These are phyloP conservation scores for Palaemon carinicauda DNA, from an alignment of 1,140 invertebrate species.

Conservation along the genomic window DNA sequence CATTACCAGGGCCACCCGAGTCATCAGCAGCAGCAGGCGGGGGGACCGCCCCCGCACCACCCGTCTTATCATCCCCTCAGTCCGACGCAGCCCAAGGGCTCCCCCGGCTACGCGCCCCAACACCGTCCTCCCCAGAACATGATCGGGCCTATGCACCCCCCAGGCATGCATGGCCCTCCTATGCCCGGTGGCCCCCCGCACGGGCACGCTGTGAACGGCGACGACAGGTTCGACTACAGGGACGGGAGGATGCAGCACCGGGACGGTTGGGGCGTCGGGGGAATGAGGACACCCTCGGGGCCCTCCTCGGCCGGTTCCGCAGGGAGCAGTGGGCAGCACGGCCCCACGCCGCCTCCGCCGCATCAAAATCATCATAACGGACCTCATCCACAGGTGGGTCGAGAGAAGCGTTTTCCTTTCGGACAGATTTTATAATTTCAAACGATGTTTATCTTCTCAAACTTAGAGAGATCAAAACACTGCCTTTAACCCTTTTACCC, in stretches of 20 bases:
- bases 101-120: conserved; percentile 35
- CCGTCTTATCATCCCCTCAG: conserved; percentile 1
- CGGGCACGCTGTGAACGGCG: conserved; percentile 68
- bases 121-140: conserved; percentile 16
- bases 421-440: too few species aligned
- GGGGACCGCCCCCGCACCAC: neutral
- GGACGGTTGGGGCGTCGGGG: conserved; percentile 22
- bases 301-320: conserved; percentile 52
- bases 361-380: conserved; percentile 35
- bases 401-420: neutral
- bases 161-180: conserved; percentile 78
- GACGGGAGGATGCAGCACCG: conserved; percentile 3
- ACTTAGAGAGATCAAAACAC: too few species aligned
- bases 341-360: conserved; percentile 38
- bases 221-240: conserved; percentile 20
- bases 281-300: conserved; percentile 41
- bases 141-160: conserved; percentile 7
- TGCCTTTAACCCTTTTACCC: too few species aligned
- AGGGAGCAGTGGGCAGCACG: conserved; percentile 41
- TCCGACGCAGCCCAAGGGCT: conserved; percentile 22
- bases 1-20: conserved; percentile 20
- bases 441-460: too few species aligned
- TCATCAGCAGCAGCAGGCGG: conserved; percentile 28
- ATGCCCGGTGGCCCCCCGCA: conserved; percentile 87
- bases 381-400: conserved; percentile 42